Percentiles rank a stretch among this genome's conserved stretches.
phyloP scores from a whole-genome alignment of 2,113 vertebrate species.

The Indicator maculatus region DNA sequence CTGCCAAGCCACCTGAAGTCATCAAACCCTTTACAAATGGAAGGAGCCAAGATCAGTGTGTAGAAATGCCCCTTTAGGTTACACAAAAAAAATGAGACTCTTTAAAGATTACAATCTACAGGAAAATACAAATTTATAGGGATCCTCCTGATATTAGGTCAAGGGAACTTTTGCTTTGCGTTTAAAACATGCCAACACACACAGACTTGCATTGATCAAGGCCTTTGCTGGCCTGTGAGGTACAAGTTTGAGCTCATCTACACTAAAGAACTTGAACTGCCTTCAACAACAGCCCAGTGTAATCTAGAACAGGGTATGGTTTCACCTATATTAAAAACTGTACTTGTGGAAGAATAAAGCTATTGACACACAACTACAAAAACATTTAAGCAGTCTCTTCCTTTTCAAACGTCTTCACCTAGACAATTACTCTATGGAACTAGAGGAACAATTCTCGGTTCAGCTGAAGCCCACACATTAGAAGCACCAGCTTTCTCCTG shows the following conservation, averaged over 20 bases:
- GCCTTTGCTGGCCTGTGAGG: not conserved
- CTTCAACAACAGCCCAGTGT: not conserved
- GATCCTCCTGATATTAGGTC: not conserved
- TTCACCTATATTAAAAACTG: not conserved
- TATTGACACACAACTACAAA: not conserved
- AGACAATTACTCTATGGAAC: not conserved
- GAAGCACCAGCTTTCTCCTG: not conserved
- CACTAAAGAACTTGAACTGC: not conserved
- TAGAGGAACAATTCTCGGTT: not conserved
- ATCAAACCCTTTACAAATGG: not conserved
- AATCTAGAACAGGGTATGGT: not conserved
- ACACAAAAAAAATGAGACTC: not conserved
- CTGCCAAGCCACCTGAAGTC: not conserved
- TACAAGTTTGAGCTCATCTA: not conserved
- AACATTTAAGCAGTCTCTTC: not conserved
- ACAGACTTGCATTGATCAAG: not conserved
- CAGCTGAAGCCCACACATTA: not conserved
- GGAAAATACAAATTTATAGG: not conserved
- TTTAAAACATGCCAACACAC: not conserved
- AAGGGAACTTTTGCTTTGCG: accelerated
- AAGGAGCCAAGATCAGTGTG: not conserved
- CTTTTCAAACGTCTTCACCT: not conserved
- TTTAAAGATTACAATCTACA: not conserved
- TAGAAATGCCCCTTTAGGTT: not conserved
- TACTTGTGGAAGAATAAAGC: not conserved